Base-by-base conservation (phyloP, 2,888 invertebrate species). In the Hydrotaea diabolus region DNA sequence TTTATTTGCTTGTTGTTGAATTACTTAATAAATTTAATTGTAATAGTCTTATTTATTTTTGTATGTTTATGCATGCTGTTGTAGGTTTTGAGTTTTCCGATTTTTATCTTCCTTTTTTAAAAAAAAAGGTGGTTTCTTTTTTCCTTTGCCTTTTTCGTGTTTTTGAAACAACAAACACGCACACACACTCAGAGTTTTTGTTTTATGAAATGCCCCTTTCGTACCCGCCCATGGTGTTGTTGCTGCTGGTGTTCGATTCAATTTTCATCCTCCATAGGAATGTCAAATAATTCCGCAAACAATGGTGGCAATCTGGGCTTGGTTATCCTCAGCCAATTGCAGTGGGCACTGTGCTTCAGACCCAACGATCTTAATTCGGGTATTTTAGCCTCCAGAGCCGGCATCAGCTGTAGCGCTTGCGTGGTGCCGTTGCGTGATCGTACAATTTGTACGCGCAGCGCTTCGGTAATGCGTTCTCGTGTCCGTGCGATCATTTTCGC, bases 231-330 rank as follows among this genome's bases (percentile, higher is more conserved):
- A 13, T 39, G 3, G 21, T 23, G 15, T 5, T 66, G 49, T 17
- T 36, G 57, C 3, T 55, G 11, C 9, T 36, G 36, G 2, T 73
- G 55, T 46, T 21, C 59, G n/a, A 73, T 87, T 89, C 90, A 91
- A 86, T 91, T 89, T 87, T 96, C 96, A 90, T 96, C 96, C 91
- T 96, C 96, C 89, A 95, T 97, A 87, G 98, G 97, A 93, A 99
- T 98, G 94, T 99, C 98, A 93, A 98, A 99, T 89, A 98, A 98
- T 93, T 99, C 99, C 46, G 98, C 96, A 93, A 98, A 99, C 77
- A 99, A 94, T 2, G 98, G 98, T 66, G 98, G 98, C 89, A 98
- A 94, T 85, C 96, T 94, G 82, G 97, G 94, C 89, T 95, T 95
- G 82, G 95, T 94, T 89, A 95, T 94, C 87, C 98, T 95, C 93